Evolutionary conservation across 2,113 vertebrate genomes (phyloP), one percentile per base, ranked within the genome.

Genomic region (Marmota flaviventris): DNA sequence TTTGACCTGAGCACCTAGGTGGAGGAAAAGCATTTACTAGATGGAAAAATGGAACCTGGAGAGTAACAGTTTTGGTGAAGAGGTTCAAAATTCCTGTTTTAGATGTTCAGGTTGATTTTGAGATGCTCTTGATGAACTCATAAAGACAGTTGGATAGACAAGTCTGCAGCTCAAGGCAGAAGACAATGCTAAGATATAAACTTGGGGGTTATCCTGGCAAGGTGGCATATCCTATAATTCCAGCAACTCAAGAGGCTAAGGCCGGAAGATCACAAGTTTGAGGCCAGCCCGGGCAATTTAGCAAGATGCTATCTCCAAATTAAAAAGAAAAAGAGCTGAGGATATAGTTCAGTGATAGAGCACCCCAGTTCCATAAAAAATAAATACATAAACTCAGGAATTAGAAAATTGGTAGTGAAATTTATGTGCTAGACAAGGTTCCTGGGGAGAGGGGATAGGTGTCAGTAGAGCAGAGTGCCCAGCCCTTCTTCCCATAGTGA

Each of bases 341-440:
- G 61, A 9, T 63, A 9, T 63, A 63, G 61, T 25, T 63, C 56
- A 63, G 61, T 63, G 61, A 63, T 63, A 63, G 25, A 27, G 61
- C 61, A 63, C 61, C 61, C 61, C 24, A 25, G 61, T 63, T 1
- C 24, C 61, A 24, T 61, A 63, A 63, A 63, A 53, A 53, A 53
- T 14, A 16, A 58, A 58, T 7, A 20, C 20, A 58, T 7, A 48
- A 87, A 90, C 75, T 72, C 45, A 13, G 73, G 48, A 70, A 56
- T 67, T 42, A 73, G 85, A 95, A 90, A 77, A n/a, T n/a, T n/a
- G 79, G 82, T 82, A 75, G 70, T 87, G 77, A 67, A 79, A 93
- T 61, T 87, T 79, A 51, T 11, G 18, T 9, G 37, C 84, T 34
- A 16, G 34, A 27, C 42, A 70, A 90, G 79, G 82, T 75, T 56